phyloP scores from a whole-genome alignment of 2,113 vertebrate genomes.

The Corythoichthys intestinalis region DNA sequence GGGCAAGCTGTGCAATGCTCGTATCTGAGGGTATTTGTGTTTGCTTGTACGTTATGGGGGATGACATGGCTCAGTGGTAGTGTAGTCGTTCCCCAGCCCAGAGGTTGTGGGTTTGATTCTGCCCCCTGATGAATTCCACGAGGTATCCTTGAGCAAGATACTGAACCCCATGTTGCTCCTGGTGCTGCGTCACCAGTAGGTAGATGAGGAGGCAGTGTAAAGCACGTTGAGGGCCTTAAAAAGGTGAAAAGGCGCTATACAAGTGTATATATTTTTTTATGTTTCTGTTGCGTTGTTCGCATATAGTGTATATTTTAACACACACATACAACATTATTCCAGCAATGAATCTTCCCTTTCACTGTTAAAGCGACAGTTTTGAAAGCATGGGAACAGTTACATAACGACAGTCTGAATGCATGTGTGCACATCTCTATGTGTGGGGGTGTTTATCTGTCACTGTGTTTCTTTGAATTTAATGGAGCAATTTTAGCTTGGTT shows the following conservation, averaged over 20 bases:
- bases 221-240: too few species aligned
- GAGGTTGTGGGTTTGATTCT: too few species aligned
- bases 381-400: constrained; percentile 29
- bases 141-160: too few species aligned
- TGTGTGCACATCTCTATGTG: constrained; percentile 4
- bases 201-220: too few species aligned
- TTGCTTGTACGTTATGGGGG: constrained; percentile 14
- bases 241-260: too few species aligned
- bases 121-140: too few species aligned
- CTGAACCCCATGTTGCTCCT: too few species aligned
- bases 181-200: too few species aligned
- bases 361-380: constrained; percentile 16
- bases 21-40: constrained; percentile 12
- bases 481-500: constrained; percentile 21
- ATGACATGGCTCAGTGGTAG: constrained; percentile 3
- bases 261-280: constrained; percentile 1
- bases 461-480: constrained; percentile 24
- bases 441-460: constrained; percentile 4
- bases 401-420: constrained; percentile 22
- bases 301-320: background rate
- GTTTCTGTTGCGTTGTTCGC: background rate
- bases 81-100: too few species aligned
- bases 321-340: background rate
- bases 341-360: background rate
- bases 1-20: background rate